Evolutionary conservation across 2,113 vertebrate species (phyloP), one percentile per base, ranked within the genome.

Genomic region (Macquaria australasica): DNA sequence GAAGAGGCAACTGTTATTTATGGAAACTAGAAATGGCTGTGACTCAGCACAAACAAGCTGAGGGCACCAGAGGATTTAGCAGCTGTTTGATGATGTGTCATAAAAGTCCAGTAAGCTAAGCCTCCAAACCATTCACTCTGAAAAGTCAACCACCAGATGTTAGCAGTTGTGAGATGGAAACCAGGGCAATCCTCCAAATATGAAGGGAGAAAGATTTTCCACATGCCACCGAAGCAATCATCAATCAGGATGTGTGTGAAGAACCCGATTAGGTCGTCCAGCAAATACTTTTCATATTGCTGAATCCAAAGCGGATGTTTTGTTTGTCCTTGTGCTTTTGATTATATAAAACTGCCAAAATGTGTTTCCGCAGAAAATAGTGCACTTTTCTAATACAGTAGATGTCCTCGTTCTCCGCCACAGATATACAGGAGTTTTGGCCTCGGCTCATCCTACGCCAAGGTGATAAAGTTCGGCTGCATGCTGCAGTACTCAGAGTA

Each of bases 371-470:
- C 37, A 23, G 75, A 56, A 6, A 18, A 16, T 21, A 12, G 5
- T 50, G 14, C 23, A 9, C 43, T 6, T 20, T 3, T 25, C 12
- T 41, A 5, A 60, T 3, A 18, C 31, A 8, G n/a, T 5, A 3
- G 6, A 6, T 9, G 12, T 73, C 20, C 1, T 76, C 3, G 45
- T 48, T 48, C 8, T 79, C 23, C 75, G 60, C 62, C 39, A 10
- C 85, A 96, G 96, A 58, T 94, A 1, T 96, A 96, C 91, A 87
- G 84, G 81, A 88, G 58, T 0, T 95, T 96, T 31, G 93, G 95
- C 45, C 93, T 96, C 34, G 91, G 92, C 70, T 94, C 92, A 0
- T 96, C 96, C 60, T 92, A 94, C 67, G n/a, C 80, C 34, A 95
- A 95, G 62, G 95, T 96, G 76, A 90, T 95, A 87, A 95, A 74